Percentiles rank a stretch among this genome's conserved stretches.
phyloP scores from a whole-genome alignment of 1,140 invertebrate genomes.

The Coenobita brevimanus region DNA sequence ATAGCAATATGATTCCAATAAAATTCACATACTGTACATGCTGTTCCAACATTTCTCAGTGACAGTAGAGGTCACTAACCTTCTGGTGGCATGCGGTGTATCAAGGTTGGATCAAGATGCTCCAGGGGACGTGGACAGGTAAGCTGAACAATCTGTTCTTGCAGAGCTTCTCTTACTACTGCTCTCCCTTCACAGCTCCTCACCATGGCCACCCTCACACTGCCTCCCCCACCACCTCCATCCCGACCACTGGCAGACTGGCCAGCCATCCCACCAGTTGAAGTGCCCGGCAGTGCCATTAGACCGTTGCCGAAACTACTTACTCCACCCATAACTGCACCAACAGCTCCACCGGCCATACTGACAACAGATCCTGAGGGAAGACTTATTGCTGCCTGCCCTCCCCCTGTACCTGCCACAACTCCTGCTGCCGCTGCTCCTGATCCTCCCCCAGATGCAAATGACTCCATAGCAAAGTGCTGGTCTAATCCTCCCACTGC shows the following conservation, averaged over 20 bases:
- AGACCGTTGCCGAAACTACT: background rate
- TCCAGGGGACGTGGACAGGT: conserved; percentile 44
- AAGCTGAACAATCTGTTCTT: conserved; percentile 39
- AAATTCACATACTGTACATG: too few relatives aligned
- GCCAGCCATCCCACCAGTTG: background rate
- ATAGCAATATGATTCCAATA: too few relatives aligned
- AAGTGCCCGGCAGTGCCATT: background rate
- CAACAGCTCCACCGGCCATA: background rate
- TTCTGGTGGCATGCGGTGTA: conserved; percentile 72
- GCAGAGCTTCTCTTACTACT: conserved; percentile 7
- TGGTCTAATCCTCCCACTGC: background rate
- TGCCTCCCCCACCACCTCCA: background rate
- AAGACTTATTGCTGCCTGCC: background rate
- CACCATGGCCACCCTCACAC: background rate
- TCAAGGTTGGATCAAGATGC: conserved; percentile 43
- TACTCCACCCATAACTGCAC: background rate
- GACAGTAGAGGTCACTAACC: too few relatives aligned
- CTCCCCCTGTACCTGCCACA: background rate
- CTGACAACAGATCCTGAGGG: background rate
- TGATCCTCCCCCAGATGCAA: background rate
- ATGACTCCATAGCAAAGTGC: background rate
- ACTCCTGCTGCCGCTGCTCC: background rate
- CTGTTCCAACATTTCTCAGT: too few relatives aligned
- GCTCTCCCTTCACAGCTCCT: background rate
- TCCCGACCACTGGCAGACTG: too few relatives aligned